These are phyloP conservation scores for Porites rus DNA, from an alignment of 92 coral and sea anemone genomes.

Conservation along the genomic window DNA sequence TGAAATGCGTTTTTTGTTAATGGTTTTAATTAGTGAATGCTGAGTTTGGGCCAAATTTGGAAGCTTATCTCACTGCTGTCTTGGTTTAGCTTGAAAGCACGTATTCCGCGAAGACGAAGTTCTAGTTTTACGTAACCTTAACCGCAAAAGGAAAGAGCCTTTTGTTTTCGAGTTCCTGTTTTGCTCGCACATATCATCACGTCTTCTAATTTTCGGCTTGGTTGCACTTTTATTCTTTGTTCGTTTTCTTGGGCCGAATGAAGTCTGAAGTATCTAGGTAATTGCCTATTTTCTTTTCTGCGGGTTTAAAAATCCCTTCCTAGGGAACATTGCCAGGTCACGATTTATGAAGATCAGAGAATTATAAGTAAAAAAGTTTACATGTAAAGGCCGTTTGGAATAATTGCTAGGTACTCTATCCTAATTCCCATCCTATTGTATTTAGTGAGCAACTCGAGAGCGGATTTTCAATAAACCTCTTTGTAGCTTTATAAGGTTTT, in stretches of 20 bases:
- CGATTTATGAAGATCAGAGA: background rate
- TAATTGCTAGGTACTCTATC: background rate
- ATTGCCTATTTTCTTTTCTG: background rate
- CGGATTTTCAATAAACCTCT: slow-evolving; percentile 30
- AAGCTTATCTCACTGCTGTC: background rate
- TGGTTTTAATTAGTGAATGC: background rate
- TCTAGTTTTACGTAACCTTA: slow-evolving; percentile 29
- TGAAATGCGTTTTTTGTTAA: background rate
- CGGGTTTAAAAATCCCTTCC: background rate
- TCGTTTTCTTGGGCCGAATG: slow-evolving; percentile 12
- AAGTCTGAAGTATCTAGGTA: background rate
- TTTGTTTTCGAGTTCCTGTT: slow-evolving; percentile 46
- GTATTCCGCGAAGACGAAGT: background rate
- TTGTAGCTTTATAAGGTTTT: slow-evolving; percentile 13
- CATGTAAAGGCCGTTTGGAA: background rate
- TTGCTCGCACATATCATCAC: slow-evolving; percentile 39
- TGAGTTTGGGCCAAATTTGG: slow-evolving; percentile 28
- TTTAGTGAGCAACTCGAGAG: slow-evolving; percentile 10
- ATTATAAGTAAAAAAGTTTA: background rate
- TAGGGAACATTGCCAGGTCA: slow-evolving; percentile 41
- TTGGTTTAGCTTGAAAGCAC: slow-evolving; percentile 12
- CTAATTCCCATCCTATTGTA: background rate
- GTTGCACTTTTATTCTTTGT: slow-evolving; percentile 17
- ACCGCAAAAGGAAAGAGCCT: slow-evolving; percentile 36
- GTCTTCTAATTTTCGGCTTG: slow-evolving; percentile 43